These are phyloP conservation scores for Sebastes melanostomus DNA, from an alignment of 2,797 vertebrate species.

Conservation along the genomic window DNA sequence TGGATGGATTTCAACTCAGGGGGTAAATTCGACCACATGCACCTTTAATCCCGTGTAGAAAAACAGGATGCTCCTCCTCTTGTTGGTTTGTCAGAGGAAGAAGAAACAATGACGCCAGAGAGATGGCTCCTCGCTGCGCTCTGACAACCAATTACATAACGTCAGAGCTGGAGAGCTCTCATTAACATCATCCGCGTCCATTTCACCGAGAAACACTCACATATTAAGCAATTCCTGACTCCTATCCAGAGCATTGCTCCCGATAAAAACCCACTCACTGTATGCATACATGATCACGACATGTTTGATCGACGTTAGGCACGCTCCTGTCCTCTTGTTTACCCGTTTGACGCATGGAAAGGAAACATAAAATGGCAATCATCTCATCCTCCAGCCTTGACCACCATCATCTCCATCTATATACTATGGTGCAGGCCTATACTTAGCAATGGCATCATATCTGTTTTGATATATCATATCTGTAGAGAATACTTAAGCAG, in stretches of 20 bases:
- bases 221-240: background rate
- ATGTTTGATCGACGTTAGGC: slow-evolving; percentile 21
- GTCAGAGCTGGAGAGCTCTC: slow-evolving; percentile 58
- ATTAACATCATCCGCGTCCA: slow-evolving; percentile 53
- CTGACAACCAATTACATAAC: slow-evolving; percentile 81
- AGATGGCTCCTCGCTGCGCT: slow-evolving; percentile 69
- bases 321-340: slow-evolving; percentile 40
- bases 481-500: background rate
- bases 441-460: slow-evolving; percentile 5
- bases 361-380: slow-evolving; percentile 48
- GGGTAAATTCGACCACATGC: slow-evolving; percentile 66
- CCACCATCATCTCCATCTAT: slow-evolving; percentile 27
- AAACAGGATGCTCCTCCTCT: slow-evolving; percentile 59
- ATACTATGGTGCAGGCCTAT: background rate
- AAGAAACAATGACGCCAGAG: slow-evolving; percentile 71
- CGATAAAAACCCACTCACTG: background rate
- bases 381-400: slow-evolving; percentile 5
- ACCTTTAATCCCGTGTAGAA: slow-evolving; percentile 65
- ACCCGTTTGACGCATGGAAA: slow-evolving; percentile 40
- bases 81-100: slow-evolving; percentile 45
- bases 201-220: slow-evolving; percentile 46
- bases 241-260: too few relatives aligned
- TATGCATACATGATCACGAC: background rate
- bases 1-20: slow-evolving; percentile 49
- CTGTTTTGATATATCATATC: background rate